A percentile compares a stretch with the other conserved stretches of the same genome.
These are phyloP conservation scores for Theocolax elegans DNA, from an alignment of 1,140 invertebrate species.

Conservation along the genomic window DNA sequence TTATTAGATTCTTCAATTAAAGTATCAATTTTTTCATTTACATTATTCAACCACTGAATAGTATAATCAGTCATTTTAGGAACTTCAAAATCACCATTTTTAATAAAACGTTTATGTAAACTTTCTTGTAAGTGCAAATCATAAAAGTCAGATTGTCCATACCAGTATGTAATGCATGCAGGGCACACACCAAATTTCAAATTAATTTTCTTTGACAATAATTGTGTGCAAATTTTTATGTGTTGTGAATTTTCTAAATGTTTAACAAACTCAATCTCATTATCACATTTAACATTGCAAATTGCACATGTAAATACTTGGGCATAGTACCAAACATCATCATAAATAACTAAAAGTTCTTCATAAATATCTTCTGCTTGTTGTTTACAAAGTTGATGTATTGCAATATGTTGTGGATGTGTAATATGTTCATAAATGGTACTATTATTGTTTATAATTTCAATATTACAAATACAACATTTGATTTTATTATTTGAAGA, in stretches of 20 bases:
- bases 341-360: slow-evolving; percentile 13
- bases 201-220: background rate
- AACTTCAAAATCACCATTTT: slow-evolving; percentile 32
- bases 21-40: slow-evolving; percentile 29
- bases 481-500: slow-evolving; percentile 14
- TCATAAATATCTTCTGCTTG: background rate
- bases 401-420: background rate
- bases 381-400: background rate
- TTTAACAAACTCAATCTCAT: slow-evolving; percentile 39
- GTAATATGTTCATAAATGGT: slow-evolving; percentile 5
- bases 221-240: background rate
- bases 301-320: slow-evolving; percentile 43
- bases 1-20: slow-evolving; percentile 39
- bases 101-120: slow-evolving; percentile 42
- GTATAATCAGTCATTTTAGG: slow-evolving; percentile 34
- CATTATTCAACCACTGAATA: slow-evolving; percentile 33
- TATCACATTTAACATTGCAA: slow-evolving; percentile 27
- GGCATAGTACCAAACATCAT: slow-evolving; percentile 45
- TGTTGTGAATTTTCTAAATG: slow-evolving; percentile 44
- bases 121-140: slow-evolving; percentile 40
- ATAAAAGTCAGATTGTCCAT: slow-evolving; percentile 39
- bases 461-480: slow-evolving; percentile 34
- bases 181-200: slow-evolving; percentile 46
- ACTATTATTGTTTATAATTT: slow-evolving; percentile 26
- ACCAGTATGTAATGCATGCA: slow-evolving; percentile 46